phyloP scores from a whole-genome alignment of 2,113 vertebrate genomes.

The Clupea harengus region DNA sequence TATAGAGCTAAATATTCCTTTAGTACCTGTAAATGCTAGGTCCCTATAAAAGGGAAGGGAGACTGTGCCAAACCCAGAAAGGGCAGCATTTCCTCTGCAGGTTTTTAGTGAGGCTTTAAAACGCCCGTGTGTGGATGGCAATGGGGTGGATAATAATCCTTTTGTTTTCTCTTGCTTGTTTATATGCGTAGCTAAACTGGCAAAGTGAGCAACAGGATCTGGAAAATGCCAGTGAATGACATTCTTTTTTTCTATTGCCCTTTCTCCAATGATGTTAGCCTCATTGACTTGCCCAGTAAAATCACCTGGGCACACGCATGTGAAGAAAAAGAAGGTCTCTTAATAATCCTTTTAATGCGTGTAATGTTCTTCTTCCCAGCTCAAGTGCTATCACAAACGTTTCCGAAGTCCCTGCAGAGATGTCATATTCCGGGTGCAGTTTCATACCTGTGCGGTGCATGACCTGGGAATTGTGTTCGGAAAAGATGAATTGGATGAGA shows the following conservation, averaged over 20 bases:
- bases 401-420: constrained; percentile 87
- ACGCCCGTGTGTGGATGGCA: constrained; percentile 29
- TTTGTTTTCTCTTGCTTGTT: constrained; percentile 14
- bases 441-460: constrained; percentile 95
- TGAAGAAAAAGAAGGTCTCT: not conserved
- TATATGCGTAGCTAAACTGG: not conserved
- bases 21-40: constrained; percentile 48
- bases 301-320: not conserved
- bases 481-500: constrained; percentile 94
- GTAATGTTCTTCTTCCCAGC: constrained; percentile 60
- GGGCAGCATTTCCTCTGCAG: not conserved
- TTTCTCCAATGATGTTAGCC: not conserved
- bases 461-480: constrained; percentile 89
- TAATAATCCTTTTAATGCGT: not conserved
- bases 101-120: constrained; percentile 31
- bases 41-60: constrained; percentile 39
- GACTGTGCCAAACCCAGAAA: constrained; percentile 20
- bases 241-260: not conserved
- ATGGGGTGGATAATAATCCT: constrained; percentile 38
- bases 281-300: no score
- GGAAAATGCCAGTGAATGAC: not conserved
- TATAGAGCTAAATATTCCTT: constrained; percentile 33
- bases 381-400: constrained; percentile 98
- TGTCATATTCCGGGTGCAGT: constrained; percentile 94
- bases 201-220: not conserved